A percentile compares a stretch with the other conserved stretches of the same genome.
These are phyloP conservation scores for Chrysolina oricalcia DNA, from an alignment of 2,888 invertebrate species.

Conservation along the genomic window DNA sequence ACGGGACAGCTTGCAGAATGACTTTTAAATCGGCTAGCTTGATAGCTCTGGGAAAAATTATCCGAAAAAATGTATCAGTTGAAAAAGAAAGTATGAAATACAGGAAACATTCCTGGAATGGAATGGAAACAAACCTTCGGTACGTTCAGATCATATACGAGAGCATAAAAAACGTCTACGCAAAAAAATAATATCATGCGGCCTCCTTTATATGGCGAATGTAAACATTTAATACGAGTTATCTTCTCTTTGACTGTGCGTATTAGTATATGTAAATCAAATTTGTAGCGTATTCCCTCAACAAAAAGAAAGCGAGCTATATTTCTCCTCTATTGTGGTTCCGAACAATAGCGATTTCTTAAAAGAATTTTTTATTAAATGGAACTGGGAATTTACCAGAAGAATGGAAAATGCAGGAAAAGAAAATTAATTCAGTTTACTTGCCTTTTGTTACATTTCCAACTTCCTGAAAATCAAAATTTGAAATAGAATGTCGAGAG, in stretches of 20 bases:
- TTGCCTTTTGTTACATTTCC: conserved; percentile 1
- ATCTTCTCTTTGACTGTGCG: conserved; percentile 54
- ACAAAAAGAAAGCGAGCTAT: conserved; percentile 62
- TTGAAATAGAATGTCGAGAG: not conserved
- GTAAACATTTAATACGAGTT: conserved; percentile 18
- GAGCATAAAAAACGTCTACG: not conserved
- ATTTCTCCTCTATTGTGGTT: conserved; percentile 62
- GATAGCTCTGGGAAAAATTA: too few species aligned
- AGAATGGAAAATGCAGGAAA: conserved; percentile 15
- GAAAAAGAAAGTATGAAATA: too few species aligned
- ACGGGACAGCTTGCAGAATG: too few species aligned
- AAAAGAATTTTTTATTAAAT: conserved; percentile 51
- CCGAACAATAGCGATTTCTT: conserved; percentile 60
- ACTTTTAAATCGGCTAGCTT: too few species aligned
- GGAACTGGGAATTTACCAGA: conserved; percentile 46
- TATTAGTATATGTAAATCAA: conserved; percentile 66
- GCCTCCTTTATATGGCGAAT: conserved; percentile 9
- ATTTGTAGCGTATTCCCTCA: conserved; percentile 63
- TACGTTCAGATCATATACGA: too few species aligned
- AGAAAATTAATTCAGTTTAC: not conserved
- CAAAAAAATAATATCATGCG: conserved; percentile 20
- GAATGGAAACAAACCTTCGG: too few species aligned
- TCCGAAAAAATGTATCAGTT: too few species aligned
- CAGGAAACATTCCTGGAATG: too few species aligned
- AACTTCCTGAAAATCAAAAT: not conserved